Conservation (phyloP, 2,113 vertebrate genomes). For the Felis catus region F.catus_Fca126_mat1.0 CM031414.1:108558001-108558500, state of each 20-base stretch:
- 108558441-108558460: constrained; percentile 26
- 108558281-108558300: constrained; percentile 32
- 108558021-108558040: background rate
- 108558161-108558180: constrained; percentile 30
- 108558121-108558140: background rate
- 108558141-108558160: constrained; percentile 6
- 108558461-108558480: background rate
- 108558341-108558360: background rate
- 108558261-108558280: constrained; percentile 32
- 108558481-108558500: constrained; percentile 40
- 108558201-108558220: constrained; percentile 13
- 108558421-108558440: background rate
- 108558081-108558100: background rate
- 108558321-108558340: background rate
- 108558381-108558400: constrained; percentile 21
- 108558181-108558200: background rate
- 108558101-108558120: background rate
- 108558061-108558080: background rate
- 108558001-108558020: constrained; percentile 31
- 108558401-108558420: constrained; percentile 32
- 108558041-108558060: background rate
- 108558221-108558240: constrained; percentile 8
- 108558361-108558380: background rate
- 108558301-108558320: constrained; percentile 42
- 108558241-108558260: constrained; percentile 31